Evolutionary conservation across 2,113 vertebrate species (phyloP), one percentile per base, ranked within the genome.

Genomic region (Hepsetus odoe): DNA sequence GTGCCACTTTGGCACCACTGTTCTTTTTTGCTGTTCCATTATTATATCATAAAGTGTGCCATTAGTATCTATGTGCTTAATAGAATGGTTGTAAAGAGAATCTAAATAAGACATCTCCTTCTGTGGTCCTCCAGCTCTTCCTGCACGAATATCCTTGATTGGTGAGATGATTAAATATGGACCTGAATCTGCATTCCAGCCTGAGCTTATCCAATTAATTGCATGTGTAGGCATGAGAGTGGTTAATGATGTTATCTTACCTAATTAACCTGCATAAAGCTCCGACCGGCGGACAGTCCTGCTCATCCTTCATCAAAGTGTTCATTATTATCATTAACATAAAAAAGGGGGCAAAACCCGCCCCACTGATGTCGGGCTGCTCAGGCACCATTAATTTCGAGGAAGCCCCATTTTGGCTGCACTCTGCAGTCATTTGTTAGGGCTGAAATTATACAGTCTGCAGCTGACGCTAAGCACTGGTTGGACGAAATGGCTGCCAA

Each of bases 191-290:
- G 84, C 85, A 61, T 69, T 81, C 76, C 76, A 46, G 76, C 53
- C 78, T 56, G 42, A 86, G 89, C 84, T 90, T 88, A 90, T 92
- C 91, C 92, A 92, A 92, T 94, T 94, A 93, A 92, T 92, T 93
- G 85, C 89, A 74, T 81, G 85, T 89, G 87, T 87, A 89, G 89
- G 87, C 89, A 89, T 87, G 88, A 93, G 89, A 90, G 89, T 89
- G 90, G 89, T 90, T 93, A 93, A 94, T 93, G 90, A 93, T 93
- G 92, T 94, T 94, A 94, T 94, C 91, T 92, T 93, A 92, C 91
- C 92, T 93, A 93, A 94, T 94, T 93, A 93, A 94, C 93, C 93
- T 94, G 91, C 89, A 86, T 91, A 92, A 90, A 90, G 88, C 90
- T 91, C 90, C 85, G 85, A 92, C 90, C 89, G 84, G 86, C 87